These are phyloP conservation scores for Rhinogobio ventralis DNA, from an alignment of 2,797 vertebrate genomes.

Conservation along the genomic window DNA sequence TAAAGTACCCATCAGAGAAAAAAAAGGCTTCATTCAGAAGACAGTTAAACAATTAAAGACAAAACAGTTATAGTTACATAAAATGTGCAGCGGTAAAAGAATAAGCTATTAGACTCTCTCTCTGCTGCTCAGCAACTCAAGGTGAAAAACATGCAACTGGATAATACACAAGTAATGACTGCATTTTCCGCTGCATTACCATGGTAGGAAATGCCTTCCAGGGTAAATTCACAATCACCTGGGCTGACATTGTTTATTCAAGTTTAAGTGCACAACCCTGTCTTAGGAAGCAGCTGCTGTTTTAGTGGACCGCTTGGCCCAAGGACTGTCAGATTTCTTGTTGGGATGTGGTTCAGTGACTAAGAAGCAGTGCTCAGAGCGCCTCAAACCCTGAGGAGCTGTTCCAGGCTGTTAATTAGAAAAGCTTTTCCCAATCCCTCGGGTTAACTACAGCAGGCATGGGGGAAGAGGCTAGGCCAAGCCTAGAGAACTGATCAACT, in stretches of 20 bases:
- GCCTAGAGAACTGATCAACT: conserved; percentile 16
- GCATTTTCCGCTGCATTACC: conserved; percentile 51
- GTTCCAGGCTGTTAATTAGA: conserved; percentile 55
- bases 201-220: conserved; percentile 36
- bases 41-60: conserved; percentile 59
- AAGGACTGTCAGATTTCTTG: conserved; percentile 41
- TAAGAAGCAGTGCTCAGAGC: conserved; percentile 32
- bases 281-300: conserved; percentile 8
- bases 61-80: conserved; percentile 50
- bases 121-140: conserved; percentile 70
- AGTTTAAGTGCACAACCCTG: conserved; percentile 6
- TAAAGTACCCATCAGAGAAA: background rate
- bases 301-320: background rate
- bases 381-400: conserved; percentile 34
- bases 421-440: conserved; percentile 43
- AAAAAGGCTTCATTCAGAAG: conserved; percentile 6
- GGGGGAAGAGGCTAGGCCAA: conserved; percentile 30
- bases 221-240: conserved; percentile 11
- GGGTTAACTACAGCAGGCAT: conserved; percentile 55
- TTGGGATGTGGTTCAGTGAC: conserved; percentile 38
- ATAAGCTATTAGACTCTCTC: conserved; percentile 49
- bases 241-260: conserved; percentile 47
- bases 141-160: conserved; percentile 64
- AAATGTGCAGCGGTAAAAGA: conserved; percentile 43
- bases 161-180: conserved; percentile 65